Percentiles rank a stretch among this genome's conserved stretches.
These are phyloP conservation scores for Zhuqinia jingwanae DNA, from an alignment of 2,888 invertebrate genomes.

Conservation along the genomic window DNA sequence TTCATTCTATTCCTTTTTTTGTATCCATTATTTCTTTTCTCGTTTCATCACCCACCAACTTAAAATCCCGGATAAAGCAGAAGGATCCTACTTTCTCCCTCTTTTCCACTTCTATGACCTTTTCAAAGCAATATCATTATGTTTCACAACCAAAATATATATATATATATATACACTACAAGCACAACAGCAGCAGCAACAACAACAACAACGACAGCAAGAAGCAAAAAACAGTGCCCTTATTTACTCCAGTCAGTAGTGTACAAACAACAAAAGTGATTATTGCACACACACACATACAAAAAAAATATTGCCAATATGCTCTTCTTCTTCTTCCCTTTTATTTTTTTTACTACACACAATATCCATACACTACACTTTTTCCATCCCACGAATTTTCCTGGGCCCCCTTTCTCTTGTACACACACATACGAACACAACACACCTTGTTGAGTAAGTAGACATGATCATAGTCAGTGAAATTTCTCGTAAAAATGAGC, in stretches of 20 bases:
- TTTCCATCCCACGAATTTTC: constrained; percentile 18
- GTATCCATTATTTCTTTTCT: background rate
- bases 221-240: no score
- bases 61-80: constrained; percentile 12
- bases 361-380: background rate
- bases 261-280: constrained; percentile 35
- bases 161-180: no score
- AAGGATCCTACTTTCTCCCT: background rate
- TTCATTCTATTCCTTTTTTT: background rate
- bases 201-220: background rate
- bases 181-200: background rate
- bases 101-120: background rate
- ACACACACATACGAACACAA: background rate
- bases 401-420: no score
- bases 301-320: constrained; percentile 26
- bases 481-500: constrained; percentile 54
- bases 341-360: no score
- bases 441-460: background rate
- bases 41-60: constrained; percentile 30
- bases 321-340: background rate
- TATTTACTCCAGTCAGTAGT: no score
- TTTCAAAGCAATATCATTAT: constrained; percentile 14
- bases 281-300: no score
- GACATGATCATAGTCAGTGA: constrained; percentile 26
- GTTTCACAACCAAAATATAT: no score